Conservation (phyloP, 2,888 invertebrate species). For the Chymomyza fuscimana region DNA sequence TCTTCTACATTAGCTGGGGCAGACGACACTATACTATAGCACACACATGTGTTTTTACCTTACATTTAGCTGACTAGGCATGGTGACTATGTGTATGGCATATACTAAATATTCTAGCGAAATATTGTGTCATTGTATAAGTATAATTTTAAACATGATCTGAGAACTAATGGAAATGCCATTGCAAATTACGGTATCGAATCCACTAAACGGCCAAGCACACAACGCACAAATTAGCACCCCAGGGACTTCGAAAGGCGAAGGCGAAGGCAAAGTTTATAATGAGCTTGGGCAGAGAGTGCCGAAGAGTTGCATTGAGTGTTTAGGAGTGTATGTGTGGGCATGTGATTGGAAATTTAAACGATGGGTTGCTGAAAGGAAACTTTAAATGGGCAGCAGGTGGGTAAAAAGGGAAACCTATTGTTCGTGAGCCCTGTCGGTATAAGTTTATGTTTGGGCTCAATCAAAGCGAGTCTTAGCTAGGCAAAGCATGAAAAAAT, state of each 20-base stretch:
- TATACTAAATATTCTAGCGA: neutral
- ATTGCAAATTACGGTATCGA: slow-evolving; percentile 53
- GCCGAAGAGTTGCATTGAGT: slow-evolving; percentile 21
- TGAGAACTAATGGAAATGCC: slow-evolving; percentile 48
- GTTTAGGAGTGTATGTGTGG: slow-evolving; percentile 24
- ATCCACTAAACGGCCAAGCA: slow-evolving; percentile 46
- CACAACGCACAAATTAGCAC: slow-evolving; percentile 58
- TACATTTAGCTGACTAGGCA: neutral
- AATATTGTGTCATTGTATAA: slow-evolving; percentile 36
- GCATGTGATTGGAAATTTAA: slow-evolving; percentile 57
- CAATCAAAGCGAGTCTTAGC: neutral
- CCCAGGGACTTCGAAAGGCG: slow-evolving; percentile 49
- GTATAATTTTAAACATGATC: slow-evolving; percentile 54
- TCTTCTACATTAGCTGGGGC: neutral
- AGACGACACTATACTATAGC: neutral
- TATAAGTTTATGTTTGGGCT: neutral
- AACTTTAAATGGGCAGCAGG: neutral
- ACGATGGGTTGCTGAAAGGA: slow-evolving; percentile 16
- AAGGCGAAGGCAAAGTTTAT: slow-evolving; percentile 60
- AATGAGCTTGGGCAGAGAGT: slow-evolving; percentile 54
- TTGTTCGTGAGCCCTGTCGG: neutral
- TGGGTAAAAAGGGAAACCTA: neutral
- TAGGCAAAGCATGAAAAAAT: neutral
- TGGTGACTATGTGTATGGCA: neutral
- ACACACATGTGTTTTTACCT: neutral